phyloP scores from a whole-genome alignment of 2,888 invertebrate species.

The Drosophila mayaguana region DNA sequence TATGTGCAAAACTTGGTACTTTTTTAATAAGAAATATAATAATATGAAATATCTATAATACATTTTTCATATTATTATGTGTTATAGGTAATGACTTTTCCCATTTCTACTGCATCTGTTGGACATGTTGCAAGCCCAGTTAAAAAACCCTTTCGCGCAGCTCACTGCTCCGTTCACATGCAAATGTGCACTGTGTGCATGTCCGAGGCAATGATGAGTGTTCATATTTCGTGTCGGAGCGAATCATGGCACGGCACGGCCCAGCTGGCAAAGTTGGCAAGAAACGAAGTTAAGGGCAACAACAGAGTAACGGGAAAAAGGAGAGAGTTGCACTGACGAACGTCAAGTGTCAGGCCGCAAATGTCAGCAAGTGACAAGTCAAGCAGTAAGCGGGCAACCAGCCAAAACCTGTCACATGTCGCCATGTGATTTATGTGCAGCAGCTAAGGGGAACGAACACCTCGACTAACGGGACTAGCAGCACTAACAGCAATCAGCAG shows the following conservation, averaged over 20 bases:
- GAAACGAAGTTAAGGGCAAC: conserved; percentile 19
- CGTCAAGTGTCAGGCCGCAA: conserved; percentile 74
- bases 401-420: conserved; percentile 70
- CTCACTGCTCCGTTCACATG: conserved; percentile 1
- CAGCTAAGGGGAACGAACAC: not conserved
- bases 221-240: conserved; percentile 48
- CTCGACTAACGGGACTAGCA: conserved; percentile 21
- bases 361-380: conserved; percentile 72
- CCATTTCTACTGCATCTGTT: not conserved
- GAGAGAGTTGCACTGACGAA: conserved; percentile 50
- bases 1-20: too few relatives aligned
- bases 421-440: conserved; percentile 66
- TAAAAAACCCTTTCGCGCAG: conserved; percentile 13
- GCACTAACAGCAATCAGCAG: conserved; percentile 22
- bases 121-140: conserved; percentile 22
- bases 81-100: not conserved
- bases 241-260: conserved; percentile 29
- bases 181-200: conserved; percentile 36
- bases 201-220: conserved; percentile 45
- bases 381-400: conserved; percentile 59
- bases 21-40: not conserved
- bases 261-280: conserved; percentile 29
- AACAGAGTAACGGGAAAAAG: not conserved
- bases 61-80: too few relatives aligned
- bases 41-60: too few relatives aligned